Percentiles rank a stretch among this genome's conserved stretches.
Evolutionary conservation across 2,113 vertebrate genomes (phyloP).

Genomic region (Channa maculata): DNA sequence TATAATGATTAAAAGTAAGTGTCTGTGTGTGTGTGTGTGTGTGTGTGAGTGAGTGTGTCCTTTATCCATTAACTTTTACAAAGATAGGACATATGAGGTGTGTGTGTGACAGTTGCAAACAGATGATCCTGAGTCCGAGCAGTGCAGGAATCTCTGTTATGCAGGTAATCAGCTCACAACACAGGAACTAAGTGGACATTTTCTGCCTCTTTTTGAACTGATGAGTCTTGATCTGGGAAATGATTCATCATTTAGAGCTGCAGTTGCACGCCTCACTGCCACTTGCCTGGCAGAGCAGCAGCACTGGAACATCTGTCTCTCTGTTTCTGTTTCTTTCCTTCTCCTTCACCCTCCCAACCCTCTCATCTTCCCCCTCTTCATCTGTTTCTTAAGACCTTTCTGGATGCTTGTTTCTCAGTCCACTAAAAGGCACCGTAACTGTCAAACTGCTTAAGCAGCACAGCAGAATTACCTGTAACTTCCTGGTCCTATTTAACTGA

Average conservation of each 20-base stretch:
- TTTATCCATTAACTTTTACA: not conserved
- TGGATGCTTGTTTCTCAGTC: too few relatives aligned
- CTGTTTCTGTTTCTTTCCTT: slow-evolving; percentile 24
- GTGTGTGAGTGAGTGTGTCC: not conserved
- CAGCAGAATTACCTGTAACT: too few relatives aligned
- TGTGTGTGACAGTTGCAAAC: not conserved
- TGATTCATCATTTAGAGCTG: slow-evolving; percentile 55
- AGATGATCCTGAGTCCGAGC: not conserved
- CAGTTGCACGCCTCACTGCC: slow-evolving; percentile 58
- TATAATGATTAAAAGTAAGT: not conserved
- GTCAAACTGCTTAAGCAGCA: too few relatives aligned
- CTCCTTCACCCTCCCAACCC: slow-evolving; percentile 1
- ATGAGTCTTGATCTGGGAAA: slow-evolving; percentile 59
- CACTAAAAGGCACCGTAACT: too few relatives aligned
- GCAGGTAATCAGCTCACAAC: slow-evolving; percentile 51
- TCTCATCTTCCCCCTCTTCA: not conserved
- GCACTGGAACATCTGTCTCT: slow-evolving; percentile 56
- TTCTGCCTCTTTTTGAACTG: slow-evolving; percentile 50
- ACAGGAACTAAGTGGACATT: slow-evolving; percentile 66
- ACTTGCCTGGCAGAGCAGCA: slow-evolving; percentile 35
- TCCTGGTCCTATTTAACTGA: too few relatives aligned
- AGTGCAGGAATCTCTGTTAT: slow-evolving; percentile 8
- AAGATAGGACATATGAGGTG: not conserved
- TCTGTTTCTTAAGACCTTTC: too few relatives aligned
- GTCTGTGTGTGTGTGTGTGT: not conserved